Conservation (phyloP, 2,797 vertebrate genomes). For the Mus spretus region DNA sequence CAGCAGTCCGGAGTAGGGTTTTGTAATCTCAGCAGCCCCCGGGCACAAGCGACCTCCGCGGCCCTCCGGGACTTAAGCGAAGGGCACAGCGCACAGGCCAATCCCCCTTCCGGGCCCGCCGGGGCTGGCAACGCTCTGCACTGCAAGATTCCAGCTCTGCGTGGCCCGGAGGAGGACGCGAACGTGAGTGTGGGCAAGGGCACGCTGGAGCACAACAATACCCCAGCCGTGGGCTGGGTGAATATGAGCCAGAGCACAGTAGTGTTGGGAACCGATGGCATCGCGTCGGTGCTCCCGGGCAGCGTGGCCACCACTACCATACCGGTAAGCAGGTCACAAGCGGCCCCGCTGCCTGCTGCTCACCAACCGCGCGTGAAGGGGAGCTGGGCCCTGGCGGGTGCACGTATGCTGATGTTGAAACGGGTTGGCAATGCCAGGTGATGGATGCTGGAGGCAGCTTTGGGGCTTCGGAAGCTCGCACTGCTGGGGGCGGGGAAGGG, state of each 20-base stretch:
- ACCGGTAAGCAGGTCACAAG: slow-evolving; percentile 74
- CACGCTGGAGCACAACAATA: slow-evolving; percentile 93
- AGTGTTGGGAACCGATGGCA: slow-evolving; percentile 96
- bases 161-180: slow-evolving; percentile 86
- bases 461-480: slow-evolving; percentile 82
- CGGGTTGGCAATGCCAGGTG: slow-evolving; percentile 69
- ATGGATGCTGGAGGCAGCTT: slow-evolving; percentile 75
- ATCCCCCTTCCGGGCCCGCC: slow-evolving; percentile 56
- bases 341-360: slow-evolving; percentile 1
- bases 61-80: slow-evolving; percentile 90
- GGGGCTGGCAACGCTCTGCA: slow-evolving; percentile 83
- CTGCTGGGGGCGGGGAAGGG: slow-evolving; percentile 52
- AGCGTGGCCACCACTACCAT: slow-evolving; percentile 83
- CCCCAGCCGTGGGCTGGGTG: slow-evolving; percentile 92
- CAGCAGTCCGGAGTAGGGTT: slow-evolving; percentile 92
- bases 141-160: slow-evolving; percentile 91
- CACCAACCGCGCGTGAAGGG: background rate
- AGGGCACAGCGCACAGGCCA: slow-evolving; percentile 81
- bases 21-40: slow-evolving; percentile 91
- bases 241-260: slow-evolving; percentile 97
- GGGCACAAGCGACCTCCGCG: slow-evolving; percentile 88
- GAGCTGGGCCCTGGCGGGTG: slow-evolving; percentile 75
- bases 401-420: slow-evolving; percentile 82
- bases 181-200: slow-evolving; percentile 90
- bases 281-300: slow-evolving; percentile 95